A percentile compares a stretch with the other conserved stretches of the same genome.
Conservation (phyloP, 2,888 invertebrate genomes). For the Polietes domitor region DNA sequence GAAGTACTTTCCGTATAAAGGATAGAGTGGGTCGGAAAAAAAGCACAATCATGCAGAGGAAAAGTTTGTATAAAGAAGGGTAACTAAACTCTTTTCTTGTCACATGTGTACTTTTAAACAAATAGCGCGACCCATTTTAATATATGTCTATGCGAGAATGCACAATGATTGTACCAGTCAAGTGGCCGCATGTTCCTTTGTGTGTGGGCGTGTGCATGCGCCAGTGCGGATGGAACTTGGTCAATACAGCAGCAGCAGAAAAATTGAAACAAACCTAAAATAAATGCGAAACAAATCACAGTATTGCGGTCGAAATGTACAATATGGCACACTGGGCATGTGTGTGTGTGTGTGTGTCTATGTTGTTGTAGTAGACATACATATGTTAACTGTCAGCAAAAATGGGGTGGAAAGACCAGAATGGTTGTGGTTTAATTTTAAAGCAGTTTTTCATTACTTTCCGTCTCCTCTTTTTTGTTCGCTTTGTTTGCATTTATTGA, state of each 20-base stretch:
- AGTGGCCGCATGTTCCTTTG: constrained; percentile 43
- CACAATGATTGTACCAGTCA: constrained; percentile 53
- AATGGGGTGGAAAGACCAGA: constrained; percentile 17
- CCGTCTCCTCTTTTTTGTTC: not conserved
- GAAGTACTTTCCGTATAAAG: constrained; percentile 40
- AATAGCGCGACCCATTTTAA: too few species aligned
- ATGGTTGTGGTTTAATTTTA: constrained; percentile 51
- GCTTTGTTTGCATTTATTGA: not conserved
- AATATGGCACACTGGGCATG: constrained; percentile 10
- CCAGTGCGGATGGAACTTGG: constrained; percentile 1
- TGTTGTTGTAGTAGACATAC: constrained; percentile 39
- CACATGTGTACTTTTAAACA: too few species aligned
- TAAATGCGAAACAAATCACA: constrained; percentile 64
- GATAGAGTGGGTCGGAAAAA: not conserved
- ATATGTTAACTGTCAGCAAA: constrained; percentile 60
- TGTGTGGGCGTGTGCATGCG: not conserved
- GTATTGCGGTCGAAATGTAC: constrained; percentile 58
- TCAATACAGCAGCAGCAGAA: constrained; percentile 39
- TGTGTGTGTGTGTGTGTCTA: not conserved
- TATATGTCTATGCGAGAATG: not conserved
- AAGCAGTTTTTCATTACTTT: constrained; percentile 39
- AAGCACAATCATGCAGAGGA: too few species aligned
- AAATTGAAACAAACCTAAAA: constrained; percentile 37
- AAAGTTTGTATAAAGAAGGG: too few species aligned
- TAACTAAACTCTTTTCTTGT: too few species aligned